These are phyloP conservation scores for Athrips mouffetella DNA, from an alignment of 2,888 invertebrate species.

Conservation along the genomic window DNA sequence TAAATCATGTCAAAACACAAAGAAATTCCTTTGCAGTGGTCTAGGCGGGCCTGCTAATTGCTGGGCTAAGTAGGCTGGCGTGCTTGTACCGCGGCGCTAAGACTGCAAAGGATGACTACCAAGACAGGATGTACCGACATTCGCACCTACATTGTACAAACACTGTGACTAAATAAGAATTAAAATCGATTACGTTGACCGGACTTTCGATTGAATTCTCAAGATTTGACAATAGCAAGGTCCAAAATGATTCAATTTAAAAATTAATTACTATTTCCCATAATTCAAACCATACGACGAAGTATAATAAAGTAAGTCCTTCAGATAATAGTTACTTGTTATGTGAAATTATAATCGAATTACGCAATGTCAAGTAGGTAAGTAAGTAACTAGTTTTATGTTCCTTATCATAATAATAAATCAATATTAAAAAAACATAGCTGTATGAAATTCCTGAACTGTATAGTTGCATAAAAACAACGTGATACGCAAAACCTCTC, in stretches of 20 bases:
- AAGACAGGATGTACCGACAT: slow-evolving; percentile 43
- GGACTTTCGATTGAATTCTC: slow-evolving; percentile 24
- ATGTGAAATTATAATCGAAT: background rate
- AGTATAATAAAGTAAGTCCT: background rate
- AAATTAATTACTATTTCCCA: slow-evolving; percentile 20
- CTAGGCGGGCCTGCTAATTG: slow-evolving; percentile 32
- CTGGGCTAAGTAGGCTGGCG: slow-evolving; percentile 30
- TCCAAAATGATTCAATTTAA: slow-evolving; percentile 15
- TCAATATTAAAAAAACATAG: too few species aligned
- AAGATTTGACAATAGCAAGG: slow-evolving; percentile 18
- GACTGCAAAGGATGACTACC: too few species aligned
- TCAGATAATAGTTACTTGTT: background rate
- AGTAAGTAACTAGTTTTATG: too few species aligned
- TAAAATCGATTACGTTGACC: slow-evolving; percentile 32
- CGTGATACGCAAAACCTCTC: too few species aligned
- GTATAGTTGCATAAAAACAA: too few species aligned
- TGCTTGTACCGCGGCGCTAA: slow-evolving; percentile 22
- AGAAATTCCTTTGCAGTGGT: slow-evolving; percentile 32
- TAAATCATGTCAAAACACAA: slow-evolving; percentile 17
- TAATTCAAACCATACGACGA: background rate
- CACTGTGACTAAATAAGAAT: slow-evolving; percentile 31
- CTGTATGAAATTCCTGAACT: too few species aligned
- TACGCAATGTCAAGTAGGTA: too few species aligned
- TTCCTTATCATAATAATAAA: too few species aligned
- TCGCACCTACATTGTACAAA: slow-evolving; percentile 32